phyloP scores from a whole-genome alignment of 2,888 invertebrate genomes.

The Epirrhoe tristata region DNA sequence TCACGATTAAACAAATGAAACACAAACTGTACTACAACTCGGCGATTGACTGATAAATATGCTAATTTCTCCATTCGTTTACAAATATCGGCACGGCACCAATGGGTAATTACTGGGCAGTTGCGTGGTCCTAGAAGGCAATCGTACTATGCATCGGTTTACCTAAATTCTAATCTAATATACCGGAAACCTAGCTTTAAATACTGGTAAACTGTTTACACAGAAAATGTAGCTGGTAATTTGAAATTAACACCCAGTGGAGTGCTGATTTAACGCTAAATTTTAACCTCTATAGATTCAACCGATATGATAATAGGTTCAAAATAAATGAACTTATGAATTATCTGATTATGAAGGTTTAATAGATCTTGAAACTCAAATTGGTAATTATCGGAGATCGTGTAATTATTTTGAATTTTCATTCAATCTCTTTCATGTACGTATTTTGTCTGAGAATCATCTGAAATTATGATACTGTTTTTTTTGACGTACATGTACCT shows the following conservation, averaged over 20 bases:
- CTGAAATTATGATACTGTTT: too few species aligned
- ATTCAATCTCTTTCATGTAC: too few species aligned
- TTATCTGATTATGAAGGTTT: background rate
- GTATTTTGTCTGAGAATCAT: too few species aligned
- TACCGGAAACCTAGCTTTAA: slow-evolving; percentile 8
- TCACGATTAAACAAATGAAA: background rate
- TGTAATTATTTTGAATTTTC: too few species aligned
- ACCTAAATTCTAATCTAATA: slow-evolving; percentile 14
- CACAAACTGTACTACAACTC: slow-evolving; percentile 3
- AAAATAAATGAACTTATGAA: background rate
- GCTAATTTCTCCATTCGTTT: slow-evolving; percentile 5
- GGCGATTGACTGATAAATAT: slow-evolving; percentile 26
- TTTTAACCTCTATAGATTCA: background rate
- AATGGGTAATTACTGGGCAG: slow-evolving; percentile 23
- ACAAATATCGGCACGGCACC: slow-evolving; percentile 16
- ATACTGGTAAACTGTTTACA: slow-evolving; percentile 5
- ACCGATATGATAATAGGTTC: too few species aligned
- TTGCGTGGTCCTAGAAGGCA: slow-evolving; percentile 11
- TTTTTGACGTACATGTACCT: too few species aligned
- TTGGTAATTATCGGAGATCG: too few species aligned
- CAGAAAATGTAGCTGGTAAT: slow-evolving; percentile 5
- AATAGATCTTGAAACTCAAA: too few species aligned
- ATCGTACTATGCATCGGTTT: slow-evolving; percentile 11
- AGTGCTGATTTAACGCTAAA: background rate
- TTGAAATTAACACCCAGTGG: slow-evolving; percentile 4